Evolutionary conservation across 2,113 vertebrate species (phyloP).

Genomic region (Rhabdornis inornatus): DNA sequence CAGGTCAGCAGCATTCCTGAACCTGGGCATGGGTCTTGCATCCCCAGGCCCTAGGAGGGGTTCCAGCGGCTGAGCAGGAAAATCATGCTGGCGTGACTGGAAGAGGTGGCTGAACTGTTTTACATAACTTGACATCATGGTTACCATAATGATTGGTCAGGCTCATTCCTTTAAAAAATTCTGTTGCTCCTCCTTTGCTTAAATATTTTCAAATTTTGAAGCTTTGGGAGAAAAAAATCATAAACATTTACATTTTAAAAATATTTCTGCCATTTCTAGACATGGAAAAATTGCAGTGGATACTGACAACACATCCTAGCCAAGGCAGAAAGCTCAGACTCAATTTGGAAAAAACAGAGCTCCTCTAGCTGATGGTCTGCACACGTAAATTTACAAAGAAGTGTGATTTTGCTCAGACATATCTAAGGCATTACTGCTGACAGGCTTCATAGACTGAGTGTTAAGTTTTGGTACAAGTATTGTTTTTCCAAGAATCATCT

Average conservation of each 20-base stretch:
- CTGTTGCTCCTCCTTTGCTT: not conserved
- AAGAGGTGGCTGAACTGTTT: accelerated
- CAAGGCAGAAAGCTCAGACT: not conserved
- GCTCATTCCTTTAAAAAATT: not conserved
- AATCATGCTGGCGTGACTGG: accelerated
- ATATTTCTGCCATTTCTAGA: not conserved
- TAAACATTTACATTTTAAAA: not conserved
- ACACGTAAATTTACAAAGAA: not conserved
- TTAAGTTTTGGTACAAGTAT: not conserved
- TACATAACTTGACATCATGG: not conserved
- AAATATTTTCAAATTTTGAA: not conserved
- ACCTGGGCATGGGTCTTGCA: not conserved
- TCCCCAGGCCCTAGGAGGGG: not conserved
- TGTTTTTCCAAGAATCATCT: not conserved
- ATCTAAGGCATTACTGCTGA: not conserved
- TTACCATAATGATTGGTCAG: not conserved
- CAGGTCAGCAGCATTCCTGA: not conserved
- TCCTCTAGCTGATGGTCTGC: not conserved
- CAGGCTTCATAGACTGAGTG: not conserved
- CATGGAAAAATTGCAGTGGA: not conserved
- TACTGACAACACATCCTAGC: not conserved
- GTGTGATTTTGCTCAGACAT: not conserved
- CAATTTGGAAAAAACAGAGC: not conserved
- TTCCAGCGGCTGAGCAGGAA: not conserved
- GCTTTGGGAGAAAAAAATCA: not conserved